Base-by-base conservation (phyloP, 1,140 invertebrate species). In the Melitaea cinxia region DNA sequence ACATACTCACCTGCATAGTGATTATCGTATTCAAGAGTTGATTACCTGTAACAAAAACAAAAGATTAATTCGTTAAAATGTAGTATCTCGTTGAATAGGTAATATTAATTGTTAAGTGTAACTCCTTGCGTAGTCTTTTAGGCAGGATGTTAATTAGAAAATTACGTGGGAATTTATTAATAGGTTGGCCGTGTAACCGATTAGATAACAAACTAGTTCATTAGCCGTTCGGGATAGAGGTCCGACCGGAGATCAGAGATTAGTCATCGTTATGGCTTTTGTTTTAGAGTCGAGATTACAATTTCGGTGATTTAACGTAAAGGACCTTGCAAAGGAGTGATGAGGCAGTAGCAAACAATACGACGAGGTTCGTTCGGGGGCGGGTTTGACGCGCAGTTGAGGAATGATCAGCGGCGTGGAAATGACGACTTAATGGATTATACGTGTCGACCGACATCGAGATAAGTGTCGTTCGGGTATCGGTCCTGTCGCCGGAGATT, bases 371-470 rank as follows among this genome's bases (percentile, higher is more conserved):
- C 75, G 73, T 68, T 77, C 77, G 77, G 82, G 80, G 83, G 84
- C 85, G 83, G 81, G 69, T 75, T 73, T 83, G 85, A 87, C 79
- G 83, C 77, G 84, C 82, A 82, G 78, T 85, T 87, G 84, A 89
- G 76, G 83, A 89, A 89, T 89, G 83, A 88, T 83, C 87, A 88
- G 70, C 80, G 65, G 78, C 69, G 82, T 89, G 85, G 85, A 89
- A 89, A 90, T 88, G 87, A 90, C 88, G 88, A 88, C 83, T 90
- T 90, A 90, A 90, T 90, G 88, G 88, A 90, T 90, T 88, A 90
- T 85, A 88, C 85, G 75, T 90, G 88, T 90, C 85, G 77, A 78
- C 75, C 77, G 88, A 86, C 82, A 85, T 77, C 76, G 78, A 86
- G 87, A 88, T 88, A 88, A 88, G 85, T 88, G 88, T 88, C 85